Conservation (phyloP, 2,113 vertebrate genomes). For the Lamprologus tigripictilis region DNA sequence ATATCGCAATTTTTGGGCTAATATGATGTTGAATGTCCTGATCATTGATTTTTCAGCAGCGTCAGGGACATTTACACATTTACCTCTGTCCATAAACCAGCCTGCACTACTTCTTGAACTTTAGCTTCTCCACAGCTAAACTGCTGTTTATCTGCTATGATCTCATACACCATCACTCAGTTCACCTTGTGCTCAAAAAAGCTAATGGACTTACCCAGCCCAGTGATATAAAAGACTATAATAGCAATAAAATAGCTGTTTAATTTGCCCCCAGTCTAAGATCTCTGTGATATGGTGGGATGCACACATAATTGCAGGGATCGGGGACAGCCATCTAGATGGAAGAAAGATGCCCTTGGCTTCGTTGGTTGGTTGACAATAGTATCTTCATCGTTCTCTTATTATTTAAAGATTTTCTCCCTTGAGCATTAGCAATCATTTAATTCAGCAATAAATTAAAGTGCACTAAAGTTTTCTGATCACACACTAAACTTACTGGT, state of each 20-base stretch:
- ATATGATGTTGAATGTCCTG: background rate
- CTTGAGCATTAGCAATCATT: background rate
- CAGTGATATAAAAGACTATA: background rate
- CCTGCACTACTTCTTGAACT: background rate
- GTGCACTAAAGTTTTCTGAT: background rate
- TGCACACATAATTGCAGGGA: conserved; percentile 29
- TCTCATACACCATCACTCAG: background rate
- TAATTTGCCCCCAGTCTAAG: conserved; percentile 22
- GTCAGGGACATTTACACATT: background rate
- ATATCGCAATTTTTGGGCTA: background rate
- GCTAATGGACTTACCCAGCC: conserved; percentile 13
- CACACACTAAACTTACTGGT: background rate
- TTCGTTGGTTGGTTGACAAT: background rate
- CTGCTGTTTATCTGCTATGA: conserved; percentile 19
- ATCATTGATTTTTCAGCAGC: background rate
- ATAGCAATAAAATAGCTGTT: conserved; percentile 23
- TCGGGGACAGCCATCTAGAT: conserved; percentile 39
- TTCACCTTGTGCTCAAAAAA: background rate
- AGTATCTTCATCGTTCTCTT: background rate
- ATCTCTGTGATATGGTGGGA: conserved; percentile 35
- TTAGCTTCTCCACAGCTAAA: background rate
- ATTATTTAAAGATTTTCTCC: background rate
- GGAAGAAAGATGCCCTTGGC: conserved; percentile 36
- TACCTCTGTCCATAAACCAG: background rate
- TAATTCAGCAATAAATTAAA: background rate